Base-by-base conservation (phyloP, 2,888 invertebrate genomes). In the Eilema griseolum region DNA sequence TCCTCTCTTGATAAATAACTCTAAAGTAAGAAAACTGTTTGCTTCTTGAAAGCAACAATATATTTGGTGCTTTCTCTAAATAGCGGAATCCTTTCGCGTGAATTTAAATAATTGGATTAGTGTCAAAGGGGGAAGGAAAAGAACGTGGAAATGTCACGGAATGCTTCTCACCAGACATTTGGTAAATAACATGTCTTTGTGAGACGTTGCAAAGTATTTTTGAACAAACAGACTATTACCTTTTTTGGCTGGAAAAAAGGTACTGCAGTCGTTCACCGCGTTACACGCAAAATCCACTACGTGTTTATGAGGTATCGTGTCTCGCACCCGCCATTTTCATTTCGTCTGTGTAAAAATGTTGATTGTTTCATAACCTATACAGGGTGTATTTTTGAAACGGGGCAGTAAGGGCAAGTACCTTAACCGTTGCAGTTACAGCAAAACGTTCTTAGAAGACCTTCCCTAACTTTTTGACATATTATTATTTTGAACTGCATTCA, bases 71-170 rank as follows among this genome's bases (percentile, higher is more conserved):
- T 56, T 14, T 16, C 41, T 60, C 41, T 65, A 65, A 65, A 60
- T 64, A 69, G 46, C 26, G 14, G 24, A 23, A 62, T 52, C 56
- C 37, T 37, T 57, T 62, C 14, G 64, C 28, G 37, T 68, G 64
- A 64, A 65, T 69, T 69, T 56, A 65, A 69, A 69, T 65, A 69
- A 69, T 69, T 61, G 61, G 65, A 69, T 65, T 69, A 65, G 41
- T n/a, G 46, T 64, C 69, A 31, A 59, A 60, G 61, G 69, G 59
- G 57, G 20, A 52, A 23, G 46, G 65, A 64, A 56, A 61, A 46
- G 31, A 64, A 56, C 57, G 69, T 37, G 41, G 23, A 52, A 28
- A 65, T 61, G 52, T 61, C 60, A n/a, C 65, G 20, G 16, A 20
- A 61, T 65, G 52, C 33, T 62, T 65, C 20, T 65, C 64, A 46